Conservation (phyloP, 2,113 vertebrate genomes). For the Rhadina sibilatrix region DNA sequence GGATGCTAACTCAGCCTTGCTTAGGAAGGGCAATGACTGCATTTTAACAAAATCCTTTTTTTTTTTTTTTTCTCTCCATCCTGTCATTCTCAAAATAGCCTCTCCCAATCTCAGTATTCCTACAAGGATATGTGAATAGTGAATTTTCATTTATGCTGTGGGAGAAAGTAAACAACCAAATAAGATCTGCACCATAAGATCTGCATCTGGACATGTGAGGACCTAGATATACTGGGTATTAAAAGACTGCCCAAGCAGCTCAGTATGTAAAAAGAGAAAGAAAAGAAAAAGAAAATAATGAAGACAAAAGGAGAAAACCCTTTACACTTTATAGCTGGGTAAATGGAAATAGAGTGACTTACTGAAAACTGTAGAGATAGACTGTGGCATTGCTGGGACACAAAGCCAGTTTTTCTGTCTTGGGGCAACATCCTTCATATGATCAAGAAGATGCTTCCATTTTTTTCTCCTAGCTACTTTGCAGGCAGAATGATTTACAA, state of each 20-base stretch:
- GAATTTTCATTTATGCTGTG: neutral
- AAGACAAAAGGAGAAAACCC: neutral
- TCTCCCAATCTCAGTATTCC: neutral
- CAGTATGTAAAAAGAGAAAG: neutral
- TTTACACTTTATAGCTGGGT: neutral
- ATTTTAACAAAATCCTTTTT: neutral
- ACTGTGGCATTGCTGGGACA: neutral
- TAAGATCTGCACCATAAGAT: neutral
- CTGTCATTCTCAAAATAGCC: slow-evolving; percentile 8
- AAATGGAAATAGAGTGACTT: neutral
- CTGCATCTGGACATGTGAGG: neutral
- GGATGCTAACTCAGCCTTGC: neutral
- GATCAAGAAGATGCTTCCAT: neutral
- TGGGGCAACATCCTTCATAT: neutral
- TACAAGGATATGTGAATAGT: neutral
- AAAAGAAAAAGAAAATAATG: neutral
- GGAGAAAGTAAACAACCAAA: neutral
- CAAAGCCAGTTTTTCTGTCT: neutral
- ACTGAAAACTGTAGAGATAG: neutral
- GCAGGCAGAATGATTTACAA: neutral
- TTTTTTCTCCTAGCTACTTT: neutral
- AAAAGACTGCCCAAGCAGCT: neutral
- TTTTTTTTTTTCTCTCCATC: neutral
- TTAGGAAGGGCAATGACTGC: neutral
- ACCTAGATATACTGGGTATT: neutral